Conservation (phyloP, 2,797 vertebrate genomes). For the Philypnodon macrostomus region DNA sequence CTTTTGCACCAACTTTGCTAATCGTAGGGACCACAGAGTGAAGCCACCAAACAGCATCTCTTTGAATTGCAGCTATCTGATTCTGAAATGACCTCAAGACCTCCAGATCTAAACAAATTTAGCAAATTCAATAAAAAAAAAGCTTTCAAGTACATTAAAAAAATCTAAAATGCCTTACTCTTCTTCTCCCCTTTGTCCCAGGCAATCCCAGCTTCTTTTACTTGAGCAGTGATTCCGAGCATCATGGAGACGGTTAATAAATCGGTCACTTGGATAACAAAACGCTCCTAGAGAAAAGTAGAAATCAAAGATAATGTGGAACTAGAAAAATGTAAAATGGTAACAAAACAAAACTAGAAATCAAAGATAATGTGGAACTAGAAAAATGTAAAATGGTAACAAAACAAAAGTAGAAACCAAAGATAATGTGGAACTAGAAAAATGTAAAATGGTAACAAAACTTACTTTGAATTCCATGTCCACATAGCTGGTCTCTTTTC, state of each 20-base stretch:
- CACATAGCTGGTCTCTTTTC: constrained; percentile 87
- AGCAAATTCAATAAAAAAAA: background rate
- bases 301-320: constrained; percentile 1
- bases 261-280: constrained; percentile 96
- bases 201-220: constrained; percentile 94
- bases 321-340: no score
- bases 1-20: constrained; percentile 92
- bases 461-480: constrained; percentile 97
- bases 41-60: constrained; percentile 98
- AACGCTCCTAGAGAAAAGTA: constrained; percentile 82
- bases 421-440: background rate
- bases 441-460: constrained; percentile 79
- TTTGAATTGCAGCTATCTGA: constrained; percentile 94
- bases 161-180: constrained; percentile 79
- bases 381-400: no score
- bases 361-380: background rate
- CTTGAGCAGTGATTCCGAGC: constrained; percentile 96
- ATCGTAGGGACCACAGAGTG: constrained; percentile 95
- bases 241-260: constrained; percentile 97
- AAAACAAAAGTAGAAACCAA: constrained; percentile 69
- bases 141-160: background rate
- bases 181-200: constrained; percentile 99
- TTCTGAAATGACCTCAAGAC: constrained; percentile 93
- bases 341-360: constrained; percentile 81
- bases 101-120: constrained; percentile 84